These are phyloP conservation scores for Herpetotheres cachinnans DNA, from an alignment of 2,113 vertebrate genomes.

Conservation along the genomic window DNA sequence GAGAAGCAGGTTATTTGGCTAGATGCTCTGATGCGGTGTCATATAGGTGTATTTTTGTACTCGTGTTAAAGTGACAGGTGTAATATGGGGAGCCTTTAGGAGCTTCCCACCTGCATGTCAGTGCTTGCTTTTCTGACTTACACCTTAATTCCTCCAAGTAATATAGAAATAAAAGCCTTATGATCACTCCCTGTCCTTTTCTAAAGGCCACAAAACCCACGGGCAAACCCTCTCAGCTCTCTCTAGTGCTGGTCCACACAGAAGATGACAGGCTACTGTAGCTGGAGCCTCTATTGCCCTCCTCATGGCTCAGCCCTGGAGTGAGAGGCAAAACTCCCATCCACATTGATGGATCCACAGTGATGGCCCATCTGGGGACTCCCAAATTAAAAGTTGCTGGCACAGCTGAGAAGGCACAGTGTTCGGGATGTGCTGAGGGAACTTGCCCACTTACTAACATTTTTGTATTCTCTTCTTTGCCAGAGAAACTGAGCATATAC, in stretches of 20 bases:
- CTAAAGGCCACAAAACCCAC: neutral
- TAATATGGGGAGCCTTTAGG: neutral
- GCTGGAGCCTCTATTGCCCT: neutral
- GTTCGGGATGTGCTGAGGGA: neutral
- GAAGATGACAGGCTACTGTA: neutral
- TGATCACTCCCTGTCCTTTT: neutral
- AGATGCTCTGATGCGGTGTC: no score
- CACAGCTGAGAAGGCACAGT: neutral
- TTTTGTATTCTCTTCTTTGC: neutral
- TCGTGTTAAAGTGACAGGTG: neutral
- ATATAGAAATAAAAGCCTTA: neutral
- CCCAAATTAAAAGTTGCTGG: neutral
- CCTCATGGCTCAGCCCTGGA: neutral
- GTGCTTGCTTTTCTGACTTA: neutral
- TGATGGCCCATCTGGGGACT: neutral
- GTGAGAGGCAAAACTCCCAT: neutral
- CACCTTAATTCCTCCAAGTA: neutral
- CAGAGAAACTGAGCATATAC: neutral
- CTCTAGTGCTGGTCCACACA: neutral
- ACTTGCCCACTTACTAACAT: neutral
- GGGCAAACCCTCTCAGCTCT: neutral
- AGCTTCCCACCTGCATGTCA: neutral
- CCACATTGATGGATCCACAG: neutral
- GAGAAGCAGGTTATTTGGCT: neutral
- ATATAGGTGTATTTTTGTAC: rapidly evolving